These are phyloP conservation scores for Trissolcus brochymenae DNA, from an alignment of 2,888 invertebrate genomes.

Conservation along the genomic window DNA sequence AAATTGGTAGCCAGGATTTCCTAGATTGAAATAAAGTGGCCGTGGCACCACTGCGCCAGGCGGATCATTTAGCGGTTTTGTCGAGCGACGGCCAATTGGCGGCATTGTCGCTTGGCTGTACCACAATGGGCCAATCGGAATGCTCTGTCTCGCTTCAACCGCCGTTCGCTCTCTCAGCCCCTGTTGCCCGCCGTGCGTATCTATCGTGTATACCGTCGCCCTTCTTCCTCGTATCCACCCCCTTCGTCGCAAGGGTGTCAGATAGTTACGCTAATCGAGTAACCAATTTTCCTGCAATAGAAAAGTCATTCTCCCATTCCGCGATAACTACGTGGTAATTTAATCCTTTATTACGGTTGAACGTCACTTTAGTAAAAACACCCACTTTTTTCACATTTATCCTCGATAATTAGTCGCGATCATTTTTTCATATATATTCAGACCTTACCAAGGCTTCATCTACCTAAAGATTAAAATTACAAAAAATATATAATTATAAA, in stretches of 20 bases:
- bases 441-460: not conserved
- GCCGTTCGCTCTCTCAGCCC: constrained; percentile 55
- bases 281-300: constrained; percentile 71
- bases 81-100: constrained; percentile 77
- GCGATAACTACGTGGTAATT: constrained; percentile 58
- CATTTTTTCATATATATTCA: constrained; percentile 1
- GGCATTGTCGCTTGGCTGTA: constrained; percentile 76
- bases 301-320: constrained; percentile 65
- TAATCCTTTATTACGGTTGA: constrained; percentile 55
- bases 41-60: constrained; percentile 73
- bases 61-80: constrained; percentile 77
- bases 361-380: constrained; percentile 44
- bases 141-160: constrained; percentile 72
- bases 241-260: constrained; percentile 63
- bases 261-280: constrained; percentile 73
- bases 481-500: not conserved
- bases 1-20: constrained; percentile 72
- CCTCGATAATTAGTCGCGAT: constrained; percentile 6
- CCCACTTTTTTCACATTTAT: constrained; percentile 11
- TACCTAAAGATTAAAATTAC: not conserved
- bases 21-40: constrained; percentile 77
- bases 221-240: constrained; percentile 15
- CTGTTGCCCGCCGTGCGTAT: constrained; percentile 49
- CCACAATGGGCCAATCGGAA: constrained; percentile 78
- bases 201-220: constrained; percentile 47